Percentiles rank a stretch among this genome's conserved stretches.
phyloP scores from a whole-genome alignment of 2,113 vertebrate genomes.

The Rana temporaria region DNA sequence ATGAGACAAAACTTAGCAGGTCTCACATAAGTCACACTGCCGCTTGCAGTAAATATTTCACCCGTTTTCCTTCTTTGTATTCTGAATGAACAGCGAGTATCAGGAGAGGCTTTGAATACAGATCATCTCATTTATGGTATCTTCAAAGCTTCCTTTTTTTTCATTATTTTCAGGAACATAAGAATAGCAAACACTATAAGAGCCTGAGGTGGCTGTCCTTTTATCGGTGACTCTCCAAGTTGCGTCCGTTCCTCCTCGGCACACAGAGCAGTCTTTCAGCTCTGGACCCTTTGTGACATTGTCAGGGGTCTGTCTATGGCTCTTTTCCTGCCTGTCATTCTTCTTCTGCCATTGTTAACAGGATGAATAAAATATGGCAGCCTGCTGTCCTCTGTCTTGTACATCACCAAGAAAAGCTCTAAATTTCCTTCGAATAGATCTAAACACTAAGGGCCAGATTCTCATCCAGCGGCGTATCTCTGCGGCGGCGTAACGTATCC shows the following conservation, averaged over 20 bases:
- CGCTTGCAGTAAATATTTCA: slow-evolving; percentile 6
- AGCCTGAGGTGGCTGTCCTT: slow-evolving; percentile 23
- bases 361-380: not conserved
- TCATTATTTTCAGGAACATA: slow-evolving; percentile 37
- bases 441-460: too few species aligned
- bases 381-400: not conserved
- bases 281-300: not conserved
- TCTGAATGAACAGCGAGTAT: slow-evolving; percentile 5
- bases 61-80: slow-evolving; percentile 18
- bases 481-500: too few species aligned
- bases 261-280: slow-evolving; percentile 1
- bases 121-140: slow-evolving; percentile 30
- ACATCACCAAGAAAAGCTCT: not conserved
- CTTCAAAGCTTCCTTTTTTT: slow-evolving; percentile 29
- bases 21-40: slow-evolving; percentile 18
- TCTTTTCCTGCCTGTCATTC: not conserved
- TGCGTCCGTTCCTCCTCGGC: not conserved
- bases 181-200: slow-evolving; percentile 30
- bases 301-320: slow-evolving; percentile 19
- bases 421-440: too few species aligned
- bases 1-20: slow-evolving; percentile 10
- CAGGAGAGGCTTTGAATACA: slow-evolving; percentile 31
- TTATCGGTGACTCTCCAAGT: not conserved
- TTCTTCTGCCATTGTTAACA: not conserved
- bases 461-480: too few species aligned